phyloP scores from a whole-genome alignment of 2,888 invertebrate genomes.

The Phengaris alcon region DNA sequence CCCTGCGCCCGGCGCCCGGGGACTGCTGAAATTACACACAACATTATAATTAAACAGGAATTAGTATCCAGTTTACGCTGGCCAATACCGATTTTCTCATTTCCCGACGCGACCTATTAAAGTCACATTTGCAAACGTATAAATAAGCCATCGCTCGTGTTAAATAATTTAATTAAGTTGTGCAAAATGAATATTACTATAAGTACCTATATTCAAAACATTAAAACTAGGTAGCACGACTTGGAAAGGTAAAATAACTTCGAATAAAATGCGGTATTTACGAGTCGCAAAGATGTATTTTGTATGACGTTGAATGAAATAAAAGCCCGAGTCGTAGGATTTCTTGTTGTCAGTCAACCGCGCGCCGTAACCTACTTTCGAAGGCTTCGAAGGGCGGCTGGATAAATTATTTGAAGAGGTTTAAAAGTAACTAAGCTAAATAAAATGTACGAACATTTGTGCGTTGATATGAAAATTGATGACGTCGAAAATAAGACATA shows the following conservation, averaged over 20 bases:
- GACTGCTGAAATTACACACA: conserved; percentile 2
- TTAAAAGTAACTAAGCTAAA: conserved; percentile 26
- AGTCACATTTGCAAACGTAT: background rate
- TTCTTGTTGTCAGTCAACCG: conserved; percentile 26
- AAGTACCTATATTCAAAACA: background rate
- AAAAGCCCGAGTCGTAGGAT: conserved; percentile 9
- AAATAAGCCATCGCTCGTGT: background rate
- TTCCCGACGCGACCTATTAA: background rate
- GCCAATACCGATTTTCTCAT: background rate
- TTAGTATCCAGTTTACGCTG: background rate
- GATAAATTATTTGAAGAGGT: conserved; percentile 23
- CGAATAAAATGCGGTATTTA: conserved; percentile 1
- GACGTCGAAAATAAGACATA: conserved; percentile 4
- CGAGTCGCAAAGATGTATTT: conserved; percentile 16
- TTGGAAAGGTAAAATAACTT: conserved; percentile 9
- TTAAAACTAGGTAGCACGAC: background rate
- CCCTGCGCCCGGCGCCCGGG: background rate
- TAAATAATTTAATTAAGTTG: background rate
- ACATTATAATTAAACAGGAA: background rate
- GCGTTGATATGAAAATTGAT: conserved; percentile 4
- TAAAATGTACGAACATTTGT: conserved; percentile 22
- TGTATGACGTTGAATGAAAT: conserved; percentile 26
- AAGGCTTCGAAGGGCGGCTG: conserved; percentile 28
- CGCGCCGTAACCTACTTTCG: conserved; percentile 25
- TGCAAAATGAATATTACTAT: background rate